These are phyloP conservation scores for Eurystomus gularis DNA, from an alignment of 2,113 vertebrate genomes.

Conservation along the genomic window DNA sequence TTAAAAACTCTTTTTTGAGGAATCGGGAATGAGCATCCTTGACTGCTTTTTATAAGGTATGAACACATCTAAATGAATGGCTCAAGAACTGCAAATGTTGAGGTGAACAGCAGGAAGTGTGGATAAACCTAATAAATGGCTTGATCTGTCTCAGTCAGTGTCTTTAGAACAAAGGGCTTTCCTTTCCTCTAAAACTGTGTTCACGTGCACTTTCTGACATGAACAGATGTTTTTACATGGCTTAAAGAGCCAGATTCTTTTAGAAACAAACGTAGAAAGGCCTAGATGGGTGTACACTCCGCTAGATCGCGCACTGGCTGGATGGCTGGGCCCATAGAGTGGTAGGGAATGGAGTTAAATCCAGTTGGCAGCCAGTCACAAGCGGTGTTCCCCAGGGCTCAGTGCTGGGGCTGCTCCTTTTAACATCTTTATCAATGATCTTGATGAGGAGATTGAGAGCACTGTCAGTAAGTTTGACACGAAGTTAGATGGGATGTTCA, in stretches of 20 bases:
- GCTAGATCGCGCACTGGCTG: too few species aligned
- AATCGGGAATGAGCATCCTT: neutral
- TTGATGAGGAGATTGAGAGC: too few species aligned
- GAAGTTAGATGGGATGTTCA: too few species aligned
- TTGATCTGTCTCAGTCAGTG: neutral
- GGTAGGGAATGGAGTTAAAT: too few species aligned
- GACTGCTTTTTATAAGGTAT: neutral
- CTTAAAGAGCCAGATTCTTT: neutral
- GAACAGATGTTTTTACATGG: neutral
- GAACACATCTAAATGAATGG: neutral
- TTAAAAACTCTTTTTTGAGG: neutral
- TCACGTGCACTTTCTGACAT: neutral
- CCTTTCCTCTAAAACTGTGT: neutral
- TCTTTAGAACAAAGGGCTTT: neutral
- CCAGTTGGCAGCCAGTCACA: too few species aligned
- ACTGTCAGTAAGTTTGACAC: too few species aligned
- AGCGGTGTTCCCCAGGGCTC: too few species aligned
- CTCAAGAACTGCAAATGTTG: neutral
- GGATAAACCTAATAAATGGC: neutral
- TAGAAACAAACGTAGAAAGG: neutral
- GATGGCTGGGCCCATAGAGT: too few species aligned
- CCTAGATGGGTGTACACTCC: too few species aligned
- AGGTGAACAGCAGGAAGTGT: neutral
- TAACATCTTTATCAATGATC: too few species aligned
- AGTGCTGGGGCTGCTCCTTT: too few species aligned